phyloP scores from a whole-genome alignment of 2,888 invertebrate genomes.

The Parapristionchus giblindavisi region DNA sequence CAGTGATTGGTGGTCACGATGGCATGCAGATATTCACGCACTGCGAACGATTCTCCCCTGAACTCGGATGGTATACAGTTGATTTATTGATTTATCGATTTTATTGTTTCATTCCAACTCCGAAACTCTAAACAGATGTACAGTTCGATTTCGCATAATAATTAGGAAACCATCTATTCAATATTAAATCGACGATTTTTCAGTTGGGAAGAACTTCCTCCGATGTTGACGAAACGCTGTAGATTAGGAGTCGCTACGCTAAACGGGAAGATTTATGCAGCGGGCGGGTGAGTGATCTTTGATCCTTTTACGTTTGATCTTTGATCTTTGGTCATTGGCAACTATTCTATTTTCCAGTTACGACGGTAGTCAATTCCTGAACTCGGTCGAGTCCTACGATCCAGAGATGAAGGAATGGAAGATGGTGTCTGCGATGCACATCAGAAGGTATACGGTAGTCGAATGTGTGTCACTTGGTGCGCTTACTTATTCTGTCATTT shows the following conservation, averaged over 20 bases:
- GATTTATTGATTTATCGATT: background rate
- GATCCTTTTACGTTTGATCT: background rate
- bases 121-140: no score
- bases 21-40: constrained; percentile 78
- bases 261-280: constrained; percentile 84
- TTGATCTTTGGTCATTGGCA: background rate
- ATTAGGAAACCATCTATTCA: no score
- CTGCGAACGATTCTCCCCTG: constrained; percentile 75
- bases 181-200: no score
- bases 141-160: no score
- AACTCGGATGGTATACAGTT: background rate
- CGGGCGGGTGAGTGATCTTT: constrained; percentile 75
- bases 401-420: constrained; percentile 76
- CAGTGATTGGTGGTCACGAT: constrained; percentile 83
- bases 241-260: constrained; percentile 84
- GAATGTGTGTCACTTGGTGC: constrained; percentile 46
- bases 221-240: constrained; percentile 81
- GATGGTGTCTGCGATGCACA: constrained; percentile 82
- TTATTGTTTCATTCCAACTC: no score
- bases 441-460: constrained; percentile 73
- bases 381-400: constrained; percentile 78
- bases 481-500: constrained; percentile 41
- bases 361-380: constrained; percentile 84
- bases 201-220: constrained; percentile 72
- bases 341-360: constrained; percentile 75